phyloP scores from a whole-genome alignment of 2,113 vertebrate species.

The Tinamus guttatus region DNA sequence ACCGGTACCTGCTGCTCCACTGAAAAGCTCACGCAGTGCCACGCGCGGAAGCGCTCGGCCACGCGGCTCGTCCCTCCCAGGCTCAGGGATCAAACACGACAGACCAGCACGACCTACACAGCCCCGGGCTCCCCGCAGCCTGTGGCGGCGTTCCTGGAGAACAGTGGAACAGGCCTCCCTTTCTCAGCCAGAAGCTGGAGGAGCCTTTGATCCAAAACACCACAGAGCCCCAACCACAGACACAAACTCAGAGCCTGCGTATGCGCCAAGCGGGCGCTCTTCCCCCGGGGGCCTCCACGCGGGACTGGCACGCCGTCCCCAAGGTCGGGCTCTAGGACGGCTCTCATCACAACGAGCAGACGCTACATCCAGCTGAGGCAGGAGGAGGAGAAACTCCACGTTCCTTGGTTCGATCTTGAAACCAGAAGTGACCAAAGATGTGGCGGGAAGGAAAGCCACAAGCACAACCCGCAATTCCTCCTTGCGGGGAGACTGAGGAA shows the following conservation, averaged over 20 bases:
- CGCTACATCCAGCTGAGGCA: neutral
- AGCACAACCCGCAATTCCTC: neutral
- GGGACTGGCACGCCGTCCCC: neutral
- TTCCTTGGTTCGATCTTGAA: fast-evolving
- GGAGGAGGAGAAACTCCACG: neutral
- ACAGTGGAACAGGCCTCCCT: no score
- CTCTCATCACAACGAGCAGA: neutral
- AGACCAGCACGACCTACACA: fast-evolving
- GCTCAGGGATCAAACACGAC: neutral
- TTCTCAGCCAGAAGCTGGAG: neutral
- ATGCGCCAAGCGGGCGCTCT: no score
- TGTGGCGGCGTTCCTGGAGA: neutral
- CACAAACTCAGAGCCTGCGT: neutral
- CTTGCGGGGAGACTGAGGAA: neutral
- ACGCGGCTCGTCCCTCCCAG: neutral
- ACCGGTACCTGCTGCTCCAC: neutral
- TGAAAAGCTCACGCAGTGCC: neutral
- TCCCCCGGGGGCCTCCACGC: no score
- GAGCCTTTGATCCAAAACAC: neutral
- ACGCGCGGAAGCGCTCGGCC: fast-evolving
- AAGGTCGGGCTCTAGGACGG: neutral
- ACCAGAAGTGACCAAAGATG: neutral
- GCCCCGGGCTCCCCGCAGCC: fast-evolving
- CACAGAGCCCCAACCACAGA: neutral
- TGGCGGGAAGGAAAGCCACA: neutral